Percentiles rank a stretch among this genome's conserved stretches.
These are phyloP conservation scores for Microdon myrmicae DNA, from an alignment of 2,888 invertebrate species.

Conservation along the genomic window DNA sequence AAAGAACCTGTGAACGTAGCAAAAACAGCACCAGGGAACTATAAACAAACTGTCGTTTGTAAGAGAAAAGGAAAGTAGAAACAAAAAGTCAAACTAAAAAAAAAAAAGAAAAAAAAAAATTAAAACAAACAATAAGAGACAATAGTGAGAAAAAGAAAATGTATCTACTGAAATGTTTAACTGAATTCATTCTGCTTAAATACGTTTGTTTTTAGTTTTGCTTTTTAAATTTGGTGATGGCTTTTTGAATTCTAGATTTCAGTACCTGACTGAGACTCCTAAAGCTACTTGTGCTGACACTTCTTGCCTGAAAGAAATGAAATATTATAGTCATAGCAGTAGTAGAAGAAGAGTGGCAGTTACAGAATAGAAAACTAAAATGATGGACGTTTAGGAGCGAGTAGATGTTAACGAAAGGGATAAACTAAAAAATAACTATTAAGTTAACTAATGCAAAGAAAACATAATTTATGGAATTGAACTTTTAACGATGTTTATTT, in stretches of 20 bases:
- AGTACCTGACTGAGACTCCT: constrained; percentile 88
- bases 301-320: constrained; percentile 80
- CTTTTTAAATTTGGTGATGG: constrained; percentile 19
- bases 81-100: no score
- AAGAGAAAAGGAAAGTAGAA: constrained; percentile 25
- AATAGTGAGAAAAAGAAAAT: no score
- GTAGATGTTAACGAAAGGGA: constrained; percentile 1
- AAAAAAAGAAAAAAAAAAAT: no score
- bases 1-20: constrained; percentile 40
- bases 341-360: constrained; percentile 39
- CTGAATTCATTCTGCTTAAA: constrained; percentile 20
- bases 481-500: no score
- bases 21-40: constrained; percentile 49
- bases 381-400: constrained; percentile 28
- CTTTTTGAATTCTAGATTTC: constrained; percentile 56
- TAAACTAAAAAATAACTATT: not conserved
- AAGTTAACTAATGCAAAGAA: constrained; percentile 9
- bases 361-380: constrained; percentile 36
- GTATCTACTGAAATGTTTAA: constrained; percentile 43
- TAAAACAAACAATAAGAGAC: no score
- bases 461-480: no score
- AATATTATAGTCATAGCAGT: constrained; percentile 56
- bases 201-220: constrained; percentile 14
- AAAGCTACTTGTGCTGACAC: constrained; percentile 90
- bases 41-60: constrained; percentile 33